Evolutionary conservation across 2,888 invertebrate genomes (phyloP).

Genomic region (Acrocera orbiculus): DNA sequence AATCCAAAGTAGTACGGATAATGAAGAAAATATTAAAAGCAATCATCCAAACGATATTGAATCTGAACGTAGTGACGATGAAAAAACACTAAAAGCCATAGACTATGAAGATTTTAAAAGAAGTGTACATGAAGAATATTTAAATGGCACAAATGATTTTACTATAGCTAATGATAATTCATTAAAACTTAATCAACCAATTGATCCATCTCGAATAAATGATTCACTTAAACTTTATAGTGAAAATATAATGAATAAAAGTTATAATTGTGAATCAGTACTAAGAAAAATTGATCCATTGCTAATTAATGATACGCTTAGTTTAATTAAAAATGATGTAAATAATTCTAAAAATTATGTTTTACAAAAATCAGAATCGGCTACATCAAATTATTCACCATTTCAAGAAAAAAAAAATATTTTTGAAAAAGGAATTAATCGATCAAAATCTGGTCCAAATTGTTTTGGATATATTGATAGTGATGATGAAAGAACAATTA

Average conservation of each 20-base stretch:
- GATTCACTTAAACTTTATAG: slow-evolving; percentile 32
- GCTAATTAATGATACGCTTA: slow-evolving; percentile 25
- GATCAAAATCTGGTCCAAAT: slow-evolving; percentile 32
- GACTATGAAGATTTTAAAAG: slow-evolving; percentile 31
- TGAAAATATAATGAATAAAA: slow-evolving; percentile 31
- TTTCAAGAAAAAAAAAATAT: slow-evolving; percentile 19
- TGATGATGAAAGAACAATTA: slow-evolving; percentile 23
- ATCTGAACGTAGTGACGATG: slow-evolving; percentile 17
- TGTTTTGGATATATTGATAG: slow-evolving; percentile 28
- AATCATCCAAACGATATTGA: slow-evolving; percentile 5
- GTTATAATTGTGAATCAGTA: slow-evolving; percentile 29
- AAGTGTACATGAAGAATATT: slow-evolving; percentile 29
- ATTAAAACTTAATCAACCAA: slow-evolving; percentile 32
- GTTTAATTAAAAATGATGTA: slow-evolving; percentile 23
- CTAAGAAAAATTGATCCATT: slow-evolving; percentile 27
- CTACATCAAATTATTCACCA: slow-evolving; percentile 15
- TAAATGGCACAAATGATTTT: slow-evolving; percentile 29
- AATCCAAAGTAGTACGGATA: slow-evolving; percentile 12
- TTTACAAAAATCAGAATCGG: slow-evolving; percentile 29
- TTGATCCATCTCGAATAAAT: slow-evolving; percentile 33
- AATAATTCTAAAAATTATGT: slow-evolving; percentile 15
- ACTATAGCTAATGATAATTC: slow-evolving; percentile 23
- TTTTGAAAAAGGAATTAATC: slow-evolving; percentile 28
- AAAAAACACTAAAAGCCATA: slow-evolving; percentile 29
- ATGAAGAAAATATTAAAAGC: not conserved